Evolutionary conservation across 2,888 invertebrate genomes (phyloP).

Genomic region (Philereme transversata): DNA sequence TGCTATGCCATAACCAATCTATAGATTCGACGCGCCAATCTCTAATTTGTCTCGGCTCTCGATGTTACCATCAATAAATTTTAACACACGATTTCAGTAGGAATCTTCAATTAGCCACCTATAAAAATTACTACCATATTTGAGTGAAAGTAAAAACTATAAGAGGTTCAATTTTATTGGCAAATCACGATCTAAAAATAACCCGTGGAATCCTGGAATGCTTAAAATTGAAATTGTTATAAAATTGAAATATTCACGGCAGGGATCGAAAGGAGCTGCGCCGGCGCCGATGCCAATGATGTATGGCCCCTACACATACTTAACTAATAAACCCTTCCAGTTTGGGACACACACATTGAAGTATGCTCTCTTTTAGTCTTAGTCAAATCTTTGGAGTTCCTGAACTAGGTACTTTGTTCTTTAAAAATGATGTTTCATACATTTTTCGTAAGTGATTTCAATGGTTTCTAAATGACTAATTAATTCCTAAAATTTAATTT

Average conservation of each 20-base stretch:
- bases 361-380: conserved; percentile 56
- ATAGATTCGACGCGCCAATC: conserved; percentile 67
- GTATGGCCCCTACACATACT: conserved; percentile 73
- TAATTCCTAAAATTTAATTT: no score
- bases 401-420: no score
- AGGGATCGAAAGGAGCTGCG: conserved; percentile 63
- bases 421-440: no score
- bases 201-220: conserved; percentile 5
- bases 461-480: no score
- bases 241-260: conserved; percentile 60
- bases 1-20: conserved; percentile 65
- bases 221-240: conserved; percentile 33
- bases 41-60: conserved; percentile 66
- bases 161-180: conserved; percentile 20
- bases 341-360: conserved; percentile 54
- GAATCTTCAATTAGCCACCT: conserved; percentile 69
- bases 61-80: conserved; percentile 76
- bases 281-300: conserved; percentile 74
- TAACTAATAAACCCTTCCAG: conserved; percentile 71
- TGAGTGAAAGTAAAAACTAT: conserved; percentile 28
- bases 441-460: no score
- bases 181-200: conserved; percentile 28
- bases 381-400: not conserved
- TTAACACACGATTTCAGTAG: conserved; percentile 79
- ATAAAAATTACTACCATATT: conserved; percentile 64